phyloP scores from a whole-genome alignment of 2,113 vertebrate genomes.

The Tympanuchus pallidicinctus region DNA sequence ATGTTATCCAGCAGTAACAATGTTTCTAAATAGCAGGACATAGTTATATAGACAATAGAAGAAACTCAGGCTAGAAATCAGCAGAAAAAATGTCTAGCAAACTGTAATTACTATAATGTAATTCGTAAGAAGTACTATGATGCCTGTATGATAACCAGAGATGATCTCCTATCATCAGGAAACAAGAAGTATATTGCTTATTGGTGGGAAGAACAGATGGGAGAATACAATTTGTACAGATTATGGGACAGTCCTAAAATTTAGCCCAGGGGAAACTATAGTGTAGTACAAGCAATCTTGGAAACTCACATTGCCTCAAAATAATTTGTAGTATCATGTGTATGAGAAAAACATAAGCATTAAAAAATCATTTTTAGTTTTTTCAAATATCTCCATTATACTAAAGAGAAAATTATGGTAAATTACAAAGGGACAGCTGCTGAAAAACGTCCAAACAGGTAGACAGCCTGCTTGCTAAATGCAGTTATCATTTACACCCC shows the following conservation, averaged over 20 bases:
- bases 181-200: background rate
- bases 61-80: background rate
- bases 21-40: background rate
- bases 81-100: background rate
- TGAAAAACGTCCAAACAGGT: background rate
- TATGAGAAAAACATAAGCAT: background rate
- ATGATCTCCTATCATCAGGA: background rate
- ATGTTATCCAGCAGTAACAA: background rate
- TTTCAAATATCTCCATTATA: background rate
- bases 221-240: background rate
- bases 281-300: background rate
- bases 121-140: background rate
- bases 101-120: background rate
- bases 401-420: background rate
- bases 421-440: background rate
- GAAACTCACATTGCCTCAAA: background rate
- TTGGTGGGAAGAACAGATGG: background rate
- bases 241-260: background rate
- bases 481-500: background rate
- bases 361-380: background rate
- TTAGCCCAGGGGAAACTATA: background rate
- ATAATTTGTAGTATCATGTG: background rate
- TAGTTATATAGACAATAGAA: background rate
- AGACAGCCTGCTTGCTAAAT: background rate
- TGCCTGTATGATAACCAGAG: background rate